Evolutionary conservation across 2,113 vertebrate genomes (phyloP).

Genomic region (Chaetops frenatus): DNA sequence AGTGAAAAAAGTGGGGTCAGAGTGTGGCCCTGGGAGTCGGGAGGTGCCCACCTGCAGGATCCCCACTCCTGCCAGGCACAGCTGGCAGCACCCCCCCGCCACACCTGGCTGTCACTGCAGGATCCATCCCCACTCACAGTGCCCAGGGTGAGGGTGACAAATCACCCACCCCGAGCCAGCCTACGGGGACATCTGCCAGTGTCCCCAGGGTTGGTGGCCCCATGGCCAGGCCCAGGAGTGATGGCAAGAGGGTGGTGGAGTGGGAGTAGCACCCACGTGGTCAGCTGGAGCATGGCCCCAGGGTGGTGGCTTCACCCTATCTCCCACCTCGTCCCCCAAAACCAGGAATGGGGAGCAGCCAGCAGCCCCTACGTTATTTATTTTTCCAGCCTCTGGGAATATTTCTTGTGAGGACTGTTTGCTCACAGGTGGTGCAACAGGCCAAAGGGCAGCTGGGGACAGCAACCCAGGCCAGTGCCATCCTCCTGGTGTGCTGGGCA

Average conservation of each 20-base stretch:
- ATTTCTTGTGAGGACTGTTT: background rate
- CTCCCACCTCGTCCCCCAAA: fast-evolving
- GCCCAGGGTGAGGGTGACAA: background rate
- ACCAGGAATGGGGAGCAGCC: fast-evolving
- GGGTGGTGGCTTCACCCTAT: background rate
- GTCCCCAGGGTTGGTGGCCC: background rate
- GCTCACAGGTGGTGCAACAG: background rate
- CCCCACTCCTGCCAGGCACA: background rate
- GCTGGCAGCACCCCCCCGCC: background rate
- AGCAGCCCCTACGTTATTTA: background rate
- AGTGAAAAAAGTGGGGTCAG: background rate
- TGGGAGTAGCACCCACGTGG: background rate
- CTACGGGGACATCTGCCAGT: background rate
- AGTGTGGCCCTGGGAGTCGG: fast-evolving
- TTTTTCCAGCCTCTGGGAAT: background rate
- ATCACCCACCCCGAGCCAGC: fast-evolving
- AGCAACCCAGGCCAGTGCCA: background rate
- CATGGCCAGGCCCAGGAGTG: fast-evolving
- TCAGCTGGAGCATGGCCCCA: background rate
- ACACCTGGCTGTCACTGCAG: fast-evolving
- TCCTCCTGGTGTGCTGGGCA: fast-evolving
- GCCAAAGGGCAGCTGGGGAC: background rate
- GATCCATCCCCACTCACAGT: fast-evolving
- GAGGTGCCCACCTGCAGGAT: background rate
- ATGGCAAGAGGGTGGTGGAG: fast-evolving